Percentiles rank a stretch among this genome's conserved stretches.
Conservation (phyloP, 2,113 vertebrate genomes). For the Dipodomys spectabilis region DNA sequence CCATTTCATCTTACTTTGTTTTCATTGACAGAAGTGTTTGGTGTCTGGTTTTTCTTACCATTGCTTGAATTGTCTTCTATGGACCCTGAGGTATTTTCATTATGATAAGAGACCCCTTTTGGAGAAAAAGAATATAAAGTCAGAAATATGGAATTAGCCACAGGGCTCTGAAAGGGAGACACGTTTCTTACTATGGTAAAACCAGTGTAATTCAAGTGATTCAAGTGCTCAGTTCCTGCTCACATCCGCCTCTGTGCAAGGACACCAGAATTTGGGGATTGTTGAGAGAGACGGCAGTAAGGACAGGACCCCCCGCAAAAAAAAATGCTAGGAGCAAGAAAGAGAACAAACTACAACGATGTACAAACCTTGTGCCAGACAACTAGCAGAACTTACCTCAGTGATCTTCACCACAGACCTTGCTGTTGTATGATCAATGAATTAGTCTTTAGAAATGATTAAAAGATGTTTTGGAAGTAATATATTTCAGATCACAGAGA, state of each 20-base stretch:
- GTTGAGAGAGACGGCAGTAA: neutral
- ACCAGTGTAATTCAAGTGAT: neutral
- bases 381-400: neutral
- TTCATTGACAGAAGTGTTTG: neutral
- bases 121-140: constrained; percentile 12
- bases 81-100: neutral
- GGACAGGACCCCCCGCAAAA: neutral
- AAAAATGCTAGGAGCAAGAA: neutral
- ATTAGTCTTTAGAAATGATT: neutral
- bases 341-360: neutral
- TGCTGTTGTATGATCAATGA: neutral
- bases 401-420: no score
- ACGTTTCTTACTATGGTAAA: neutral
- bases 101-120: neutral
- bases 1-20: neutral
- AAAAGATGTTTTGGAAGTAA: neutral
- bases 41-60: neutral
- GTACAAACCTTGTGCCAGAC: neutral
- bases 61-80: neutral
- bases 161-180: neutral
- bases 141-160: neutral
- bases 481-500: neutral
- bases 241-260: neutral
- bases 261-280: neutral
- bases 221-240: neutral